Evolutionary conservation across 1,140 invertebrate genomes (phyloP).

Genomic region (Euwallacea fornicatus): DNA sequence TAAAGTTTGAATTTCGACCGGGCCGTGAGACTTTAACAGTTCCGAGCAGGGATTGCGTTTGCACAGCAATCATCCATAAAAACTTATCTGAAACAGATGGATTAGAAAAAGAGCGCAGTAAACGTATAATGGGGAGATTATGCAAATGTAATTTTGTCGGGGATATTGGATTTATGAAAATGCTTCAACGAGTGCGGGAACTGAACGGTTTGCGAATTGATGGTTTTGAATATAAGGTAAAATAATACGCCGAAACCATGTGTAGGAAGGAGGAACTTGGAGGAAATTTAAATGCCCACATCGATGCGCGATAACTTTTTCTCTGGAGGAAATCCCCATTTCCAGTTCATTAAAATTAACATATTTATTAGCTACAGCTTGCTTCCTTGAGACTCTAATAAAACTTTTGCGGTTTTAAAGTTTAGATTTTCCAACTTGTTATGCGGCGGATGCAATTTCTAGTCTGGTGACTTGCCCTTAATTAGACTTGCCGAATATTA

Average conservation of each 20-base stretch:
- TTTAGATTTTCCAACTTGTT: conserved; percentile 19
- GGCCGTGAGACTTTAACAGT: not conserved
- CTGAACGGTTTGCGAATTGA: conserved; percentile 37
- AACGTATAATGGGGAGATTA: conserved; percentile 50
- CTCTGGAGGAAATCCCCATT: not conserved
- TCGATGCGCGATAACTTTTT: not conserved
- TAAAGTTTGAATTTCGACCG: not conserved
- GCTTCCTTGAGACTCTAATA: conserved; percentile 16
- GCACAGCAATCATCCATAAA: not conserved
- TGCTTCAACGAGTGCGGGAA: conserved; percentile 38
- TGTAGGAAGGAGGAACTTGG: not conserved
- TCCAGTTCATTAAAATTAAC: conserved; percentile 26
- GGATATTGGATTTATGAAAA: conserved; percentile 53
- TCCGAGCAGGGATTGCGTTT: not conserved
- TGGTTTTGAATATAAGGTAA: conserved; percentile 41
- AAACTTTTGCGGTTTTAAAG: conserved; percentile 28
- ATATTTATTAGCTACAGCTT: conserved; percentile 28
- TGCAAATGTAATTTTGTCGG: conserved; percentile 52
- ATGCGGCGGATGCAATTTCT: conserved; percentile 21
- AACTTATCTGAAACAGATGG: not conserved
- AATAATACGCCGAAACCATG: conserved; percentile 33
- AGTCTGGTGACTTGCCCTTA: conserved; percentile 23
- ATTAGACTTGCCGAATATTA: conserved; percentile 18
- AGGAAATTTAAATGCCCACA: not conserved
- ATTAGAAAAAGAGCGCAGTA: conserved; percentile 12